Evolutionary conservation across 1,140 invertebrate genomes (phyloP).

Genomic region (Papilio polyxenes): DNA sequence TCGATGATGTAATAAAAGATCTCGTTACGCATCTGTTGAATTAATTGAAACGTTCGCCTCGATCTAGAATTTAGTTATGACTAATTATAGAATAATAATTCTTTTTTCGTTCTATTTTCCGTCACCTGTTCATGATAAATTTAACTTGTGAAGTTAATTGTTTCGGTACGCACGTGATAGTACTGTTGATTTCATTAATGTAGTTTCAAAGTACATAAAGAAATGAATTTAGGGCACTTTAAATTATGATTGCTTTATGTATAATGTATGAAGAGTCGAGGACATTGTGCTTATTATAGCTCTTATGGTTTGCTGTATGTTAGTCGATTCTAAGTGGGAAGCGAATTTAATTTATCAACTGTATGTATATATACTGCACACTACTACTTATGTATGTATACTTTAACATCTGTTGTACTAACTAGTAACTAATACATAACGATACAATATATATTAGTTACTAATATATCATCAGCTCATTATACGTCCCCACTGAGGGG

Average conservation of each 20-base stretch:
- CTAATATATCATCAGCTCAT: too few relatives aligned
- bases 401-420: too few relatives aligned
- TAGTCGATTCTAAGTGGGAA: not conserved
- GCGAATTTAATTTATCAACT: not conserved
- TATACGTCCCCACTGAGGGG: too few relatives aligned
- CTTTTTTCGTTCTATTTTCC: not conserved
- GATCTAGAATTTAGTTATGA: conserved; percentile 4
- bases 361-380: too few relatives aligned
- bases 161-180: not conserved
- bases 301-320: too few relatives aligned
- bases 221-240: not conserved
- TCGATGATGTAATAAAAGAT: conserved; percentile 24
- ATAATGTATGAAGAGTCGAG: not conserved
- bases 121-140: not conserved
- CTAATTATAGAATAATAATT: not conserved
- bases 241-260: not conserved
- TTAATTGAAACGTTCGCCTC: conserved; percentile 4
- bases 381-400: too few relatives aligned
- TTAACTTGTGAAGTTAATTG: not conserved
- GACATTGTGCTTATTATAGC: not conserved
- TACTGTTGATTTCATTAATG: not conserved
- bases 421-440: too few relatives aligned
- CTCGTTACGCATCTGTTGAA: conserved; percentile 25
- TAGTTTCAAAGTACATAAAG: not conserved
- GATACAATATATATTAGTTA: too few relatives aligned